Conservation (phyloP, 2,797 vertebrate genomes). For the Phoebastria nigripes region DNA sequence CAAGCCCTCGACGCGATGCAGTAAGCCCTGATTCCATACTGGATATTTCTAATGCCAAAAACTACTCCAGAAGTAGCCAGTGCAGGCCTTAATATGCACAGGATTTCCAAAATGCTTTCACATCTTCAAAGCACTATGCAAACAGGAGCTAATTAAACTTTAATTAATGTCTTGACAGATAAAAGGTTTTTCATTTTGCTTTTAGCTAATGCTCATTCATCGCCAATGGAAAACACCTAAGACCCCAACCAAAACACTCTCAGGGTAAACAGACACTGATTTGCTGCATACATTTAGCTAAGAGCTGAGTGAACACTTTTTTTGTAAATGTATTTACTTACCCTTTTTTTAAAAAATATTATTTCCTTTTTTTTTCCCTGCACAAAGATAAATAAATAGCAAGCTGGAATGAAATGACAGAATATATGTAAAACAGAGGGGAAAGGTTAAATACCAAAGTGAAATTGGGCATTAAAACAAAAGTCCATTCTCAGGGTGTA, state of each 20-base stretch:
- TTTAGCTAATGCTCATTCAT: neutral
- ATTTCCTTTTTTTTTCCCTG: neutral
- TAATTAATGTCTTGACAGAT: constrained; percentile 12
- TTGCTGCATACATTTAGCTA: neutral
- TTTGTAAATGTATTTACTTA: constrained; percentile 43
- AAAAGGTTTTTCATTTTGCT: neutral
- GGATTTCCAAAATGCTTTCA: neutral
- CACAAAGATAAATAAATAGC: constrained; percentile 58
- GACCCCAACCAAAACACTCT: constrained; percentile 30
- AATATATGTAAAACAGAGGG: constrained; percentile 44
- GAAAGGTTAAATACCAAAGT: constrained; percentile 63
- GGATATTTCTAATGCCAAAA: neutral
- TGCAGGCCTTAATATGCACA: neutral
- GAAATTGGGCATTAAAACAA: constrained; percentile 58
- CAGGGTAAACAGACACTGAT: neutral
- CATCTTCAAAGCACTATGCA: neutral
- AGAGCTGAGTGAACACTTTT: constrained; percentile 8
- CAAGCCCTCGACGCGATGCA: fast-evolving
- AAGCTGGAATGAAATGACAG: constrained; percentile 43
- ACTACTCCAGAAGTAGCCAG: neutral
- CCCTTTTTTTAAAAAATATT: neutral
- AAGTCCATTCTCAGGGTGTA: constrained; percentile 49
- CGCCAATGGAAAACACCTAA: neutral
- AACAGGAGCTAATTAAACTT: constrained; percentile 50
- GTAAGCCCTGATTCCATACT: neutral